Evolutionary conservation across 2,113 vertebrate genomes (phyloP).

Genomic region (Morphnarchus princeps): DNA sequence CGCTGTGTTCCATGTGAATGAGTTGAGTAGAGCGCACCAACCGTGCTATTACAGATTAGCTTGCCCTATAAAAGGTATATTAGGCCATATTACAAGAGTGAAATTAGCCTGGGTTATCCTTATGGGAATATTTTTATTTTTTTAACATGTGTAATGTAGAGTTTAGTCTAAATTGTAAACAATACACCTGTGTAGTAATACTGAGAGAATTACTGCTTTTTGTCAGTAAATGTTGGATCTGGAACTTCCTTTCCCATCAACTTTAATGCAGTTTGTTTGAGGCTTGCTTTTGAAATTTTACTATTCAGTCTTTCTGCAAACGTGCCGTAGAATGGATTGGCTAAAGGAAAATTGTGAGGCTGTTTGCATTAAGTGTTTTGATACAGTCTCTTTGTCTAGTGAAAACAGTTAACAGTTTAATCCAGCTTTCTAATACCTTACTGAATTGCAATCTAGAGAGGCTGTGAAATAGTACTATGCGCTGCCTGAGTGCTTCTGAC

Average conservation of each 20-base stretch:
- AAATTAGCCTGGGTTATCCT: background rate
- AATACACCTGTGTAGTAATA: background rate
- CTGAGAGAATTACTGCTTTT: background rate
- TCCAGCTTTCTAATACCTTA: background rate
- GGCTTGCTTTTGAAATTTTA: background rate
- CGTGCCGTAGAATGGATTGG: fast-evolving
- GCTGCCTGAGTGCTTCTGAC: background rate
- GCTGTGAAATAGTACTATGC: background rate
- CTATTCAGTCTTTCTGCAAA: background rate
- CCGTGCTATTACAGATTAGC: background rate
- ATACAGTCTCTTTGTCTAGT: background rate
- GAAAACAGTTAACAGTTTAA: background rate
- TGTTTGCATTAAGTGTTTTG: background rate
- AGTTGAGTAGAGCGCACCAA: background rate
- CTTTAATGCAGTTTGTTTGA: background rate
- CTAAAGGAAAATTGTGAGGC: background rate
- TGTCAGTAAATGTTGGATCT: background rate
- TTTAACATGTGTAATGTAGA: background rate
- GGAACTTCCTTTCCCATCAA: background rate
- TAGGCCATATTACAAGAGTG: fast-evolving
- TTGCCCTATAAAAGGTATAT: background rate
- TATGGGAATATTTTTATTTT: background rate
- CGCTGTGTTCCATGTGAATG: background rate
- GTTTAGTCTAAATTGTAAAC: background rate
- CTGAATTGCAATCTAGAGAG: fast-evolving